A percentile compares a stretch with the other conserved stretches of the same genome.
Evolutionary conservation across 2,797 vertebrate genomes (phyloP).

Genomic region (Podarcis lilfordi): DNA sequence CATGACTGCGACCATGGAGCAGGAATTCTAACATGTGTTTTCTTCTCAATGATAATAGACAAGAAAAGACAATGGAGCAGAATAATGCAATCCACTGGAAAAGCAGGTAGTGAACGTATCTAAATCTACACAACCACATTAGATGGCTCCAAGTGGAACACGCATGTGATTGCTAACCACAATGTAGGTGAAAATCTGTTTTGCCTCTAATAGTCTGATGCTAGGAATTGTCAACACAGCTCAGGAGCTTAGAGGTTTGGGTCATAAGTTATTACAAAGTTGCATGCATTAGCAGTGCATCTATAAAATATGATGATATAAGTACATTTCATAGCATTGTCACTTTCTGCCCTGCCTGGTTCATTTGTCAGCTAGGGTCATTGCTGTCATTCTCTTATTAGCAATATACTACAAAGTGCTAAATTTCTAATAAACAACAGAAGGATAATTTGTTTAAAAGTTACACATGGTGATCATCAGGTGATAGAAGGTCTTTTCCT

Average conservation of each 20-base stretch:
- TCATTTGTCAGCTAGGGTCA: constrained; percentile 10
- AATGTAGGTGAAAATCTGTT: not conserved
- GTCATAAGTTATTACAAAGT: not conserved
- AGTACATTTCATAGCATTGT: constrained; percentile 28
- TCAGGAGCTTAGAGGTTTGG: not conserved
- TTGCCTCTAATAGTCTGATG: not conserved
- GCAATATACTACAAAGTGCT: not conserved
- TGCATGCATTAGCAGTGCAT: not conserved
- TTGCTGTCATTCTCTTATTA: constrained; percentile 1
- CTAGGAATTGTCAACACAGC: not conserved
- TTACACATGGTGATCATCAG: constrained; percentile 37
- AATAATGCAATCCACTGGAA: not conserved
- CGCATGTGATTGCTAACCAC: not conserved
- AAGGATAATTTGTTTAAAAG: constrained; percentile 54
- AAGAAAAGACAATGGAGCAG: not conserved
- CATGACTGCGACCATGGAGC: too few relatives aligned
- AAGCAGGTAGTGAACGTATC: not conserved
- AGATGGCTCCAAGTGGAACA: not conserved
- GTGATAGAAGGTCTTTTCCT: constrained; percentile 48
- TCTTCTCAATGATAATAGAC: not conserved
- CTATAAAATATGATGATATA: constrained; percentile 10
- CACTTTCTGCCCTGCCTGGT: not conserved
- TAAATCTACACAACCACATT: not conserved
- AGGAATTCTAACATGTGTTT: too few relatives aligned
- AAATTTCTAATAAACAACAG: constrained; percentile 27